Evolutionary conservation across 2,113 vertebrate genomes (phyloP).

Genomic region (Daubentonia madagascariensis): DNA sequence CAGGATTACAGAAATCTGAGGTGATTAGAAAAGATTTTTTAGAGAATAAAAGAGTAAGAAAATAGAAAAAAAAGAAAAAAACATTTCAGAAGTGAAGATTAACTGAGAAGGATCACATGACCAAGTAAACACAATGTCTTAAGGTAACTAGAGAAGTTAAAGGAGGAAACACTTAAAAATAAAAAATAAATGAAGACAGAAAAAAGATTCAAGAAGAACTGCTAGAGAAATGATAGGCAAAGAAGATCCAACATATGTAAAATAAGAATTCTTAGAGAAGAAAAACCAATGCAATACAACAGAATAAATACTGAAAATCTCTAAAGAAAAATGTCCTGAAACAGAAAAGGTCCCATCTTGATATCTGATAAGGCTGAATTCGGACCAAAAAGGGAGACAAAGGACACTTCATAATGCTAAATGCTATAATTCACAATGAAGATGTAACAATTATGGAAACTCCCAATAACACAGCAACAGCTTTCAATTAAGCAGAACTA

Average conservation of each 20-base stretch:
- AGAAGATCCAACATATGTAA: neutral
- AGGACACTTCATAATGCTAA: neutral
- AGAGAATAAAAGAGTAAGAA: neutral
- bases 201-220: neutral
- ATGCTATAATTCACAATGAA: neutral
- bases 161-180: neutral
- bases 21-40: neutral
- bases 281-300: neutral
- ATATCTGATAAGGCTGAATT: neutral
- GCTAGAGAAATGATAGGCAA: neutral
- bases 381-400: neutral
- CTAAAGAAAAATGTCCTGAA: neutral
- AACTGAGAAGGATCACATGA: neutral
- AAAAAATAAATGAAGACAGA: neutral
- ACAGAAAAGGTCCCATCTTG: neutral
- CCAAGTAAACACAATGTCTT: neutral
- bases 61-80: neutral
- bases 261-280: neutral
- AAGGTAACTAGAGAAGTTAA: constrained; percentile 8
- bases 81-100: neutral
- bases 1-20: neutral
- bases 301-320: neutral
- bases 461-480: neutral
- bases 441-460: neutral
- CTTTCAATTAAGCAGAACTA: neutral